phyloP scores from a whole-genome alignment of 2,888 invertebrate species.

The Hesperia comma region DNA sequence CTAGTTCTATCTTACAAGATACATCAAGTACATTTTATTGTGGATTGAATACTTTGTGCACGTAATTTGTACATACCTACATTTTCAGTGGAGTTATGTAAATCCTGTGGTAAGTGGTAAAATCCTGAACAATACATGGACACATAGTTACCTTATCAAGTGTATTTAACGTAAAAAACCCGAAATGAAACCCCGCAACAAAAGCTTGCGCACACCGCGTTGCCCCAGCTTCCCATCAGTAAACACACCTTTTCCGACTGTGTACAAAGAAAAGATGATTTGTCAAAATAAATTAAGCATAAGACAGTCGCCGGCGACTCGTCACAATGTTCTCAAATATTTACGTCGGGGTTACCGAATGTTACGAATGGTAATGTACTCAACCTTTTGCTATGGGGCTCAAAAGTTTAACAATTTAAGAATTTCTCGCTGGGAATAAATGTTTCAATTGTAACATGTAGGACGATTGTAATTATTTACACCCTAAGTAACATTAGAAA shows the following conservation, averaged over 20 bases:
- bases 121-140: no score
- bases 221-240: slow-evolving; percentile 46
- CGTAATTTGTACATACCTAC: no score
- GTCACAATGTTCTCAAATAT: slow-evolving; percentile 76
- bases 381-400: slow-evolving; percentile 46
- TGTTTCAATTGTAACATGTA: no score
- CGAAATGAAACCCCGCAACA: slow-evolving; percentile 10
- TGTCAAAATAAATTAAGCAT: slow-evolving; percentile 83
- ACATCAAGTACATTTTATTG: no score
- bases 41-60: no score
- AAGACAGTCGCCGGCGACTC: slow-evolving; percentile 72
- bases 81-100: no score
- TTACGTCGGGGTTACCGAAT: slow-evolving; percentile 61
- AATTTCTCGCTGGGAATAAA: not conserved
- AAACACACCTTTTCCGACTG: slow-evolving; percentile 59
- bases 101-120: no score
- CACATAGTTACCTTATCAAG: no score
- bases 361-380: slow-evolving; percentile 60
- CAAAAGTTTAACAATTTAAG: slow-evolving; percentile 40
- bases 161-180: no score
- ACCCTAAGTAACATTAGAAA: no score
- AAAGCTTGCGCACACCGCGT: slow-evolving; percentile 22
- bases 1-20: no score
- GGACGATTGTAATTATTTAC: no score
- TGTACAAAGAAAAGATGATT: slow-evolving; percentile 71